Conservation (phyloP, 2,113 vertebrate genomes). For the Corapipo altera region DNA sequence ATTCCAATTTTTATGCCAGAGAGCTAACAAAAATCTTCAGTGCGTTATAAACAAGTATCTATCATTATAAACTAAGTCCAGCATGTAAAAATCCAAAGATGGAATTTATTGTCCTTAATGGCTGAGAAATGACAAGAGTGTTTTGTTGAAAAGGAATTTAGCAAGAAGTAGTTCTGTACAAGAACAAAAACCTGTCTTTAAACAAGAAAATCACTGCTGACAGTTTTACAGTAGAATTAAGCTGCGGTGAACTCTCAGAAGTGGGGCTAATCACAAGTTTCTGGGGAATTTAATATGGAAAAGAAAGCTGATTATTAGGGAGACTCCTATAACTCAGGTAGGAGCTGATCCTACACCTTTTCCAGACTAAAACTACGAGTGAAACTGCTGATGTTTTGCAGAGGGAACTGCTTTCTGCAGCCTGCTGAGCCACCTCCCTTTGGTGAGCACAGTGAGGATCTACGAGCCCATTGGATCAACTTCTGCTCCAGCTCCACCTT, state of each 20-base stretch:
- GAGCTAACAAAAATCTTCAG: conserved; percentile 57
- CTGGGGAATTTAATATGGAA: conserved; percentile 41
- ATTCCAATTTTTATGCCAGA: conserved; percentile 45
- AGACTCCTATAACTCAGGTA: not conserved
- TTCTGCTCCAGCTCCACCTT: not conserved
- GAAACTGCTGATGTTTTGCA: not conserved
- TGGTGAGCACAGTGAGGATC: not conserved
- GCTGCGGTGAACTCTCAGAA: conserved; percentile 50
- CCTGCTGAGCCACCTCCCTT: not conserved
- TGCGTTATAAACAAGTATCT: conserved; percentile 52
- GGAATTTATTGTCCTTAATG: conserved; percentile 63
- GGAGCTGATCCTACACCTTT: not conserved
- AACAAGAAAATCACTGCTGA: conserved; percentile 57
- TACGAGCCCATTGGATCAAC: not conserved
- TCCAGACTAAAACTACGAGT: not conserved
- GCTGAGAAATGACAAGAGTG: conserved; percentile 57
- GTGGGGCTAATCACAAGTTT: conserved; percentile 66
- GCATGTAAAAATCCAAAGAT: conserved; percentile 57
- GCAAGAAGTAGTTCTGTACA: conserved; percentile 40
- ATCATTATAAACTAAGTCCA: conserved; percentile 38
- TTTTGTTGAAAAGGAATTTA: conserved; percentile 56
- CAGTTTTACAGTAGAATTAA: conserved; percentile 71
- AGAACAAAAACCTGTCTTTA: conserved; percentile 35
- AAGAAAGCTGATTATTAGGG: conserved; percentile 19
- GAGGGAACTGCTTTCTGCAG: not conserved